phyloP scores from a whole-genome alignment of 2,888 invertebrate species.

The Anthophora plumipes region DNA sequence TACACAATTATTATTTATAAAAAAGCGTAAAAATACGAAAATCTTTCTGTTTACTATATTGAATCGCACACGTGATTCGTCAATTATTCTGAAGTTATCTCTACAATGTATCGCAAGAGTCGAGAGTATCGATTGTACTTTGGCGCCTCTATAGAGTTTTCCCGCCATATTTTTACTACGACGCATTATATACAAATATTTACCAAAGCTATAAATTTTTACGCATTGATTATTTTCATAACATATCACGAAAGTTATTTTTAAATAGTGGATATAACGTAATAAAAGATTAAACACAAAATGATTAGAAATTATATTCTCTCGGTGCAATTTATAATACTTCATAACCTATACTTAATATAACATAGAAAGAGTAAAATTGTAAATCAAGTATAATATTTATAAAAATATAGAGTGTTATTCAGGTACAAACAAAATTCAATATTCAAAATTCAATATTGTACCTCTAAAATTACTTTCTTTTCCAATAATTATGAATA shows the following conservation, averaged over 20 bases:
- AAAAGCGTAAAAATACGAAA: background rate
- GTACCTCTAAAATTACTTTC: background rate
- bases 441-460: background rate
- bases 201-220: background rate
- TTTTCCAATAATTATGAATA: background rate
- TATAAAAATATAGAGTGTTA: too few relatives aligned
- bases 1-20: too few relatives aligned
- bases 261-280: background rate
- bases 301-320: background rate
- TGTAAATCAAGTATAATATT: background rate
- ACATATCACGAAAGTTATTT: background rate
- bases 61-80: background rate
- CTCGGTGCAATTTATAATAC: too few relatives aligned
- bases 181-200: background rate
- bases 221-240: background rate
- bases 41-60: background rate
- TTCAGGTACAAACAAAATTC: background rate
- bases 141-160: background rate
- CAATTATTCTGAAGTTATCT: slow-evolving; percentile 9
- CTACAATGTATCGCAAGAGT: background rate
- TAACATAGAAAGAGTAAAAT: background rate
- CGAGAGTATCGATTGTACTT: slow-evolving; percentile 21
- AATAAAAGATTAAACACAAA: background rate
- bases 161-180: background rate
- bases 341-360: background rate